Conservation (phyloP, 2,797 vertebrate genomes). For the Bovichtus diacanthus region DNA sequence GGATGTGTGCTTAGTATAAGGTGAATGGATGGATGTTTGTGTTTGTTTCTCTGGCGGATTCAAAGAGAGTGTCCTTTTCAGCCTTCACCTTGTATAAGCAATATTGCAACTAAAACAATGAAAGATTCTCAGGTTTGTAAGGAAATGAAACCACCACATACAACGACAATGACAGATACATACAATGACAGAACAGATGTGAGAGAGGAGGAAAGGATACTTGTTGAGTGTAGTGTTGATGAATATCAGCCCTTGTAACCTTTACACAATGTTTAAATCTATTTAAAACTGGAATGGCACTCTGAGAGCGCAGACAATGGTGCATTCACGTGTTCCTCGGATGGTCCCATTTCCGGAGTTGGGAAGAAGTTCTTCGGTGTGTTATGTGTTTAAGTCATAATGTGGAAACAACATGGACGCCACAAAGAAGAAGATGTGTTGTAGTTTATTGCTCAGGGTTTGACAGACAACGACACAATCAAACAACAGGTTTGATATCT, state of each 20-base stretch:
- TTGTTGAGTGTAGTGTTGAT: constrained; percentile 9
- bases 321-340: too few relatives aligned
- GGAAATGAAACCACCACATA: neutral
- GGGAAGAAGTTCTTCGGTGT: too few relatives aligned
- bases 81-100: neutral
- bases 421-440: too few relatives aligned
- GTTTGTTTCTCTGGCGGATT: constrained; percentile 23
- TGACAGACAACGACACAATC: too few relatives aligned
- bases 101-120: neutral
- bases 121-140: neutral
- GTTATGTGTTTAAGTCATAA: too few relatives aligned
- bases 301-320: too few relatives aligned
- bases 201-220: neutral
- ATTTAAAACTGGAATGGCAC: neutral
- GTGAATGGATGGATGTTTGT: constrained; percentile 21
- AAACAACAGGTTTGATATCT: too few relatives aligned
- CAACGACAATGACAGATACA: too few relatives aligned
- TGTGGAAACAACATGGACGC: too few relatives aligned
- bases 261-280: neutral
- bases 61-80: constrained; percentile 9
- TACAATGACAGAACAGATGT: neutral
- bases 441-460: too few relatives aligned
- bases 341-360: too few relatives aligned
- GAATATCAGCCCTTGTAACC: constrained; percentile 10
- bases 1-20: neutral